These are phyloP conservation scores for Actias luna DNA, from an alignment of 2,888 invertebrate genomes.

Conservation along the genomic window DNA sequence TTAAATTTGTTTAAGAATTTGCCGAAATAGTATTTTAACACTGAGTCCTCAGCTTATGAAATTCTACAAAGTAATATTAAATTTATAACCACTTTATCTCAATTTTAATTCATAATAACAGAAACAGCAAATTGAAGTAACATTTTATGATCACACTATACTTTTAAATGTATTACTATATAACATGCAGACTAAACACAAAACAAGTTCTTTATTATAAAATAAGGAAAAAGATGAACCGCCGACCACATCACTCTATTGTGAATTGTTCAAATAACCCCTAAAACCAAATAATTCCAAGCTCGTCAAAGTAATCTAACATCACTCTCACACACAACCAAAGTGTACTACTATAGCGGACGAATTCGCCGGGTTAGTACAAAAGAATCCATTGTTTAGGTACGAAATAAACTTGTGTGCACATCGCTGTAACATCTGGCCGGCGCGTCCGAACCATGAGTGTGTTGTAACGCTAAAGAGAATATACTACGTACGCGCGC, in stretches of 20 bases:
- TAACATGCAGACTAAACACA: background rate
- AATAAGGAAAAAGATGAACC: background rate
- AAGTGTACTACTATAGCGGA: background rate
- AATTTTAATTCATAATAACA: background rate
- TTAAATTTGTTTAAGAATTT: background rate
- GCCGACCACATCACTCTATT: background rate
- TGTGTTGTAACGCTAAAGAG: constrained; percentile 31
- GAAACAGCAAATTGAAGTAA: background rate
- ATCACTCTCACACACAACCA: constrained; percentile 22
- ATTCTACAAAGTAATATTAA: background rate
- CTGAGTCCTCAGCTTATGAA: background rate
- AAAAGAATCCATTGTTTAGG: constrained; percentile 23
- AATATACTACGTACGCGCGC: constrained; percentile 34
- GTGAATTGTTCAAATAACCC: background rate
- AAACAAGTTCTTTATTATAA: background rate
- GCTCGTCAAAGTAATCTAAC: constrained; percentile 12
- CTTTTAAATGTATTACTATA: background rate
- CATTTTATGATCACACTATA: background rate
- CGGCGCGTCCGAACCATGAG: constrained; percentile 15
- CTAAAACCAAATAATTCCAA: constrained; percentile 11
- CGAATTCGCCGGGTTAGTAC: constrained; percentile 11
- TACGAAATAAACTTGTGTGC: constrained; percentile 21
- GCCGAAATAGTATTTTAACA: background rate
- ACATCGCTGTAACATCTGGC: constrained; percentile 42
- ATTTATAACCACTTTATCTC: background rate